Base-by-base conservation (phyloP, 2,797 vertebrate genomes). In the Babyrousa celebensis region DNA sequence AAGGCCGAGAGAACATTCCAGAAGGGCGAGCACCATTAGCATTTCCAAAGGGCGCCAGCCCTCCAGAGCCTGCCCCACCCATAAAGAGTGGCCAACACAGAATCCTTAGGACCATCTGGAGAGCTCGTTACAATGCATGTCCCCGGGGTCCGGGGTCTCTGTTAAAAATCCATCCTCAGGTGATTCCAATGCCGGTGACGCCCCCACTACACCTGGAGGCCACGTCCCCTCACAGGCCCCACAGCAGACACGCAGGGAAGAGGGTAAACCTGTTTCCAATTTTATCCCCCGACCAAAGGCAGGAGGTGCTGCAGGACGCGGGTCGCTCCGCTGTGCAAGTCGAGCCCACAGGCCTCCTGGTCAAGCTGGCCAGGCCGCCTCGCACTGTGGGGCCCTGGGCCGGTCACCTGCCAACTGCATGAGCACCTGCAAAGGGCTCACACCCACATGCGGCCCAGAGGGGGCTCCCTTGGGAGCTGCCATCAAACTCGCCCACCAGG, bases 271-370 rank as follows among this genome's bases (percentile, higher is more conserved):
- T 29, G 72, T 25, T 62, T 40, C 52, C 20, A 5, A 21, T 43
- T 52, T 21, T 3, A 3, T 79, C 74, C 32, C 7, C 4, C 0
- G 32, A 17, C 36, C 63, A 7, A 16, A 25, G 29, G n/a, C 15
- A 56, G 29, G 79, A 20, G 36, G 40, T 0, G 3, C 43, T 12
- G 14, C 23, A 23, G n/a, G 52, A 63, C 0, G 1, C 14, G 9
- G 60, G 68, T 1, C 2, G 0, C 4, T 20, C 21, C 10, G 58
- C 23, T 21, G 32, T 8, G 25, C 0, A 1, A 25, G 36, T 0
- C n/a, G 0, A 0, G 29, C 60, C 63, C 5, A 0, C 1, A 0
- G 16, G 74, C 40, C 2, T 56, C 60, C 32, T 0, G 7, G 74
- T 11, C 21, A 63, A 25, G 79, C 20, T 12, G 54, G 48, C 67